A percentile compares a stretch with the other conserved stretches of the same genome.
These are phyloP conservation scores for Pseudopodoces humilis DNA, from an alignment of 2,113 vertebrate genomes.

Conservation along the genomic window DNA sequence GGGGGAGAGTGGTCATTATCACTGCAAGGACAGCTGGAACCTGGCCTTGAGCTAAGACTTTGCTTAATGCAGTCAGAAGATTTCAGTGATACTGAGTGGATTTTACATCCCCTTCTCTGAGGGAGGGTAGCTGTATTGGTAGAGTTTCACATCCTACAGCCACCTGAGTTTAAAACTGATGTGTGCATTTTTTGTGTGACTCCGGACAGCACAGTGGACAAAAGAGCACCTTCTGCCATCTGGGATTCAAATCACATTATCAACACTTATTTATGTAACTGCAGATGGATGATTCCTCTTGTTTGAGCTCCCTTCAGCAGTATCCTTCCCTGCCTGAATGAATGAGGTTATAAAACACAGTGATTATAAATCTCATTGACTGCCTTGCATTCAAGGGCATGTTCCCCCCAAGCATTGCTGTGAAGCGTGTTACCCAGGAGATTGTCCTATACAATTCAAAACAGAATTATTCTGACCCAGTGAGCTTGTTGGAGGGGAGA, in stretches of 20 bases:
- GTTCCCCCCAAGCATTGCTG: slow-evolving; percentile 20
- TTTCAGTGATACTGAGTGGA: background rate
- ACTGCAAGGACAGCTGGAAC: slow-evolving; percentile 16
- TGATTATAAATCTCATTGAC: slow-evolving; percentile 64
- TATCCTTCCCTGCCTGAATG: slow-evolving; percentile 41
- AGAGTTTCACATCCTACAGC: background rate
- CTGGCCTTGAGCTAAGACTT: slow-evolving; percentile 15
- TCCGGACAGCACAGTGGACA: background rate
- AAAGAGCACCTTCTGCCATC: background rate
- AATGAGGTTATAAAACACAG: slow-evolving; percentile 22
- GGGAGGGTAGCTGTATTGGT: background rate
- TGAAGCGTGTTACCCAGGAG: slow-evolving; percentile 44
- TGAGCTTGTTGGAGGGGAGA: slow-evolving; percentile 12
- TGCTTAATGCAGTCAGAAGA: background rate
- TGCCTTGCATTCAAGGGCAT: slow-evolving; percentile 48
- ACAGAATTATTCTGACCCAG: slow-evolving; percentile 59
- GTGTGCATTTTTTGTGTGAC: background rate
- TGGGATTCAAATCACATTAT: background rate
- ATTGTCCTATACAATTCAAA: slow-evolving; percentile 46
- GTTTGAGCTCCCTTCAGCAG: background rate
- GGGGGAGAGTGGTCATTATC: background rate
- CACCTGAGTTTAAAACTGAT: background rate
- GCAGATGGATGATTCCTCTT: background rate
- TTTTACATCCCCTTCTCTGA: background rate
- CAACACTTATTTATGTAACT: background rate